Evolutionary conservation across 2,888 invertebrate species (phyloP), one percentile per base, ranked within the genome.

Genomic region (Philereme vetulata): DNA sequence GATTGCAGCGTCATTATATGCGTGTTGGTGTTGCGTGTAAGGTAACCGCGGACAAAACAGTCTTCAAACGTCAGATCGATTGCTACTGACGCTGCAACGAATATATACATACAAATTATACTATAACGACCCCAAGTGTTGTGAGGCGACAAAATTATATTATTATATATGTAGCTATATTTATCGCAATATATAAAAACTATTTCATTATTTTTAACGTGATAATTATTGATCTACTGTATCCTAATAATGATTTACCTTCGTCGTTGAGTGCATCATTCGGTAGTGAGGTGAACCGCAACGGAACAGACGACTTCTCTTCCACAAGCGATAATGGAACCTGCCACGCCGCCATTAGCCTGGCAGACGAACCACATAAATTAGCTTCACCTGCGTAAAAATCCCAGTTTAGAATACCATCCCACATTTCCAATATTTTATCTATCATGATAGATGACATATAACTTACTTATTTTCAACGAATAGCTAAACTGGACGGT

Each of bases 311-410:
- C 0, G 65, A 36, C 0, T 63, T 68, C 10, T 72, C 70, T 0
- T 38, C 56, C 0, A 72, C 0, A 21, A 87, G 55, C 9, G 89
- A 86, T 4, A 42, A 2, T 0, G 74, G 51, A 3, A 95, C 93
- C 44, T 93, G 85, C 38, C 73, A 78, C 0, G 94, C 93, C 0
- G 94, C 89, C 72, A 94, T 88, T 59, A 95, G 81, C 60, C 95
- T 94, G 5, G 95, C 93, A 74, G 94, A 93, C 0, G 95, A 95
- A 0, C 94, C 94, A 61, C 94, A 94, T 3, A 95, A 69, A 9
- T 93, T 94, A 5, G 94, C 72, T 72, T 93, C 94, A 51, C 93
- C 95, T 93, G 75, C 8, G 78, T 78, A 61, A 54, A n/a, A 3
- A 9, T 9, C 5, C 42, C n/a, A 10, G 8, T 43, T 5, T 1